These are phyloP conservation scores for Pseudochromis fuscus DNA, from an alignment of 2,797 vertebrate species.

Conservation along the genomic window DNA sequence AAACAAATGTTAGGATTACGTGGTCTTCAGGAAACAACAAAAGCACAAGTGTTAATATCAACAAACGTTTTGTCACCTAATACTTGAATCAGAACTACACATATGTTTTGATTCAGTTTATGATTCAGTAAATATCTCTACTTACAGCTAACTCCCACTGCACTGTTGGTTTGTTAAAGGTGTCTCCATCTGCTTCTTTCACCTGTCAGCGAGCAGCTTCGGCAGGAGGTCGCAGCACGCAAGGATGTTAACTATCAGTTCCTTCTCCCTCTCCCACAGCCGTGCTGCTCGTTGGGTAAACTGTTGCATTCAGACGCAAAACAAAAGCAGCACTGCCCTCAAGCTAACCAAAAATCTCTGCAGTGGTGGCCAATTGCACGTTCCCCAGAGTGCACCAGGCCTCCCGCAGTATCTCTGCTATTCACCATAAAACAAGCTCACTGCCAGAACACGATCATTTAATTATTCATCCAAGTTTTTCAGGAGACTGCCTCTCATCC, in stretches of 20 bases:
- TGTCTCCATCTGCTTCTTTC: constrained; percentile 4
- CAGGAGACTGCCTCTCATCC: constrained; percentile 21
- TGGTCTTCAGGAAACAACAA: neutral
- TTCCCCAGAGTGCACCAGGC: constrained; percentile 3
- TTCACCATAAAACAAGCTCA: constrained; percentile 19
- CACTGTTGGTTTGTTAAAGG: constrained; percentile 4
- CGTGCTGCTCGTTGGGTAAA: constrained; percentile 10
- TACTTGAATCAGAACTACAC: neutral
- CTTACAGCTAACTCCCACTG: neutral
- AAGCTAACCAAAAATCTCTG: constrained; percentile 34
- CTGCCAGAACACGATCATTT: constrained; percentile 25
- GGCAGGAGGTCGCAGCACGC: neutral
- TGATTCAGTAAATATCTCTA: neutral
- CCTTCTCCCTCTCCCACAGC: constrained; percentile 14
- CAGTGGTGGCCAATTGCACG: constrained; percentile 4
- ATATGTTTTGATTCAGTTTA: constrained; percentile 2
- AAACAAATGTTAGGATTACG: neutral
- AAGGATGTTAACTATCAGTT: constrained; percentile 6
- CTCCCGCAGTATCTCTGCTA: constrained; percentile 18
- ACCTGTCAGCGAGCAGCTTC: constrained; percentile 7
- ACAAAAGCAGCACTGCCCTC: constrained; percentile 45
- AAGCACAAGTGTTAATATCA: neutral
- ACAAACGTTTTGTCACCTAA: neutral
- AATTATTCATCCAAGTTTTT: constrained; percentile 21
- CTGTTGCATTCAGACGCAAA: constrained; percentile 45